These are phyloP conservation scores for Manis javanica DNA, from an alignment of 2,797 vertebrate genomes.

Conservation along the genomic window DNA sequence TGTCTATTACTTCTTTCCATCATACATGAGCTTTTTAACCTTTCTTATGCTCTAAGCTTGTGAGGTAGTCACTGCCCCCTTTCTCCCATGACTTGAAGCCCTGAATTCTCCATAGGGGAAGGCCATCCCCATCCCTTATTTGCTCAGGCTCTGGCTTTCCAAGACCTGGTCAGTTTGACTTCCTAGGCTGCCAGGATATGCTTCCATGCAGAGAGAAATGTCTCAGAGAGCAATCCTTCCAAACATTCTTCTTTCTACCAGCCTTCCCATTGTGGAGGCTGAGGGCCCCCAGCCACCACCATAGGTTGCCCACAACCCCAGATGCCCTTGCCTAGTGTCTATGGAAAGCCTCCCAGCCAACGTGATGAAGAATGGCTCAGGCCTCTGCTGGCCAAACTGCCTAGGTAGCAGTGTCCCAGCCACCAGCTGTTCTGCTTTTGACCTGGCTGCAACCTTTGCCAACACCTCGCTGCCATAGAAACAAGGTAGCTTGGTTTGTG, in stretches of 20 bases:
- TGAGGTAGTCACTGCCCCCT: neutral
- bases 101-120: neutral
- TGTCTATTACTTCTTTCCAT: neutral
- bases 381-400: neutral
- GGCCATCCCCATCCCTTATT: neutral
- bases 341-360: neutral
- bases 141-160: neutral
- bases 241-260: neutral
- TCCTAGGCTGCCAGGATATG: neutral
- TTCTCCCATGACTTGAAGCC: neutral
- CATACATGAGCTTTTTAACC: conserved; percentile 1
- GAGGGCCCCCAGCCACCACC: neutral
- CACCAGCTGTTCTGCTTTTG: neutral
- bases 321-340: neutral
- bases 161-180: conserved; percentile 7
- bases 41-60: neutral
- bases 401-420: conserved; percentile 18
- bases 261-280: neutral
- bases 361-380: neutral
- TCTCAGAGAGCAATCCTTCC: neutral
- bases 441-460: neutral
- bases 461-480: neutral
- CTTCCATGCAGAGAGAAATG: neutral
- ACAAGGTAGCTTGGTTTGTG: neutral
- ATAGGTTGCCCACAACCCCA: neutral